phyloP scores from a whole-genome alignment of 1,140 invertebrate species.

The Orius insidiosus region DNA sequence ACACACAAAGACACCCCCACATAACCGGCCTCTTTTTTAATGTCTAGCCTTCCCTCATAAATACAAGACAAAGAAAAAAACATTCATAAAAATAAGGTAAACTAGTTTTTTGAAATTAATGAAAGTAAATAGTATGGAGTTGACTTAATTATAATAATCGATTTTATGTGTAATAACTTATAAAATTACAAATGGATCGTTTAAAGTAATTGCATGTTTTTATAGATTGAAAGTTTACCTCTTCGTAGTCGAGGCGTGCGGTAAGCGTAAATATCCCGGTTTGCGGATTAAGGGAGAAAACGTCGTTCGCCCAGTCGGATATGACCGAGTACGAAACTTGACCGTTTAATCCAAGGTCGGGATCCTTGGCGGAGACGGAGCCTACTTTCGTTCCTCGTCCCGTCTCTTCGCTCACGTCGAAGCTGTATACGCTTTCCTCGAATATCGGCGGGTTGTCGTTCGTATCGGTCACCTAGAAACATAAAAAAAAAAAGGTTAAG shows the following conservation, averaged over 20 bases:
- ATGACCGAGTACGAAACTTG: slow-evolving; percentile 75
- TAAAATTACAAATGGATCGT: too few species aligned
- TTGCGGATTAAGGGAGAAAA: slow-evolving; percentile 79
- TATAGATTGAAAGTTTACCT: slow-evolving; percentile 39
- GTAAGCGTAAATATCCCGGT: slow-evolving; percentile 79
- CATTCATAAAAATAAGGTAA: too few species aligned
- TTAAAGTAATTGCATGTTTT: too few species aligned
- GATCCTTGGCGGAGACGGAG: slow-evolving; percentile 60
- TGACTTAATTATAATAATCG: too few species aligned
- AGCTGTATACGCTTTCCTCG: slow-evolving; percentile 64
- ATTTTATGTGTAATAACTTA: too few species aligned
- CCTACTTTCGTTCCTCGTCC: slow-evolving; percentile 63
- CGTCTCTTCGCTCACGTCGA: slow-evolving; percentile 75
- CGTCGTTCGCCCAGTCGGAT: slow-evolving; percentile 85
- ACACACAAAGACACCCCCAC: too few species aligned
- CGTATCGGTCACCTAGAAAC: slow-evolving; percentile 66
- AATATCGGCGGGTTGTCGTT: slow-evolving; percentile 91
- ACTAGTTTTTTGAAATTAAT: too few species aligned
- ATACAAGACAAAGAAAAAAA: too few species aligned
- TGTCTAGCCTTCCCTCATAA: too few species aligned
- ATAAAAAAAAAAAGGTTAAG: slow-evolving; percentile 14
- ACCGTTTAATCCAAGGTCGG: slow-evolving; percentile 70
- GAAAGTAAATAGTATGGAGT: too few species aligned
- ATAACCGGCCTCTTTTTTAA: too few species aligned
- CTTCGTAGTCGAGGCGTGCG: slow-evolving; percentile 79